A percentile compares a stretch with the other conserved stretches of the same genome.
Conservation (phyloP, 2,888 invertebrate species). For the Galerucella calmariensis region DNA sequence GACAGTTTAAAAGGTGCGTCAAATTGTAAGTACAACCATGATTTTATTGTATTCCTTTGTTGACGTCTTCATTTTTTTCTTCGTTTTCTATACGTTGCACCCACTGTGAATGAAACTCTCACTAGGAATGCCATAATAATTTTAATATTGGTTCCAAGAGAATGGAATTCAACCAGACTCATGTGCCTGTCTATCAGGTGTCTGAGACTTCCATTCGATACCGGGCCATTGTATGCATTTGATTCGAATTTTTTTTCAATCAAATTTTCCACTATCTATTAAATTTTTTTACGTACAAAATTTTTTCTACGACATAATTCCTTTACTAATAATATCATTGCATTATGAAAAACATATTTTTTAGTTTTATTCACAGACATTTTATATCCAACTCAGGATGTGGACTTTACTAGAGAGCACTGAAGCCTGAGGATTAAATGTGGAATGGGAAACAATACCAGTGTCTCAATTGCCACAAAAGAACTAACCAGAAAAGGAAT, state of each 20-base stretch:
- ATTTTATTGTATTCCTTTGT: conserved; percentile 31
- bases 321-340: too few species aligned
- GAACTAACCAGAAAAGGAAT: too few species aligned
- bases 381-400: not conserved
- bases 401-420: too few species aligned
- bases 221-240: not conserved
- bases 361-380: too few species aligned
- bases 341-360: too few species aligned
- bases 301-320: too few species aligned
- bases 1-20: conserved; percentile 43
- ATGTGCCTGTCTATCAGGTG: conserved; percentile 18
- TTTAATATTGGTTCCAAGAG: conserved; percentile 23
- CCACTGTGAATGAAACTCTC: conserved; percentile 27
- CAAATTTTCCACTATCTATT: too few species aligned
- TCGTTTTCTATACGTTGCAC: conserved; percentile 28
- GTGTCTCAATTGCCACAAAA: too few species aligned
- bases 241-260: too few species aligned
- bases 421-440: too few species aligned
- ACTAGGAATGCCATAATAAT: conserved; percentile 22
- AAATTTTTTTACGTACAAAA: too few species aligned
- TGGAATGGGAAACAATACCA: too few species aligned
- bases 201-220: conserved; percentile 10
- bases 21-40: conserved; percentile 25
- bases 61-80: conserved; percentile 38
- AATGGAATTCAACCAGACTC: not conserved